Evolutionary conservation across 2,888 invertebrate genomes (phyloP), one percentile per base, ranked within the genome.

Genomic region (Eudasyphora cyanicolor): DNA sequence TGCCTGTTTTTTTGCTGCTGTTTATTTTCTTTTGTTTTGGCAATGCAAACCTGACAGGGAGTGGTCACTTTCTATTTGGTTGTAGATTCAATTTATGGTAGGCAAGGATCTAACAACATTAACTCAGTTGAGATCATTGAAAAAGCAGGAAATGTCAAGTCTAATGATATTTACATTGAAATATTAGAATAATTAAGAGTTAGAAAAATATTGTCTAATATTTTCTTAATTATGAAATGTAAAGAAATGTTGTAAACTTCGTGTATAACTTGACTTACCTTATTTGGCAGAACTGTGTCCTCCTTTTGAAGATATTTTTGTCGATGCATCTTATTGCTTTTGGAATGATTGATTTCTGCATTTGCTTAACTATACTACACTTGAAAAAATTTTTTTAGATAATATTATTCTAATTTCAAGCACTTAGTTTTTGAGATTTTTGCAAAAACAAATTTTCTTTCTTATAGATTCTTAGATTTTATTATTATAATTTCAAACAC

Each of bases 1-100:
- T 81, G 54, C 19, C 32, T 54, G n/a, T n/a, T n/a, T n/a, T 71
- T 67, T 19, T 14, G 8, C 24, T 21, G 7, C 54, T 81, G 51
- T 19, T 67, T n/a, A 49, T 62, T 38, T 64, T 64, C 45, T 27
- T 54, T 32, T 35, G 7, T 24, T 57, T 21, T 12, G 45, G 51
- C 51, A 51, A 27, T 62, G 57, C 42, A 45, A 29, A 42, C 60
- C 45, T 60, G 57, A 17, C n/a, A 8, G 12, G 2, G 12, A 29
- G 57, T 70, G 32, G 12, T 0, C 3, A 12, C 51, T 24, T 60
- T n/a, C n/a, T n/a, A 57, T 75, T 73, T 57, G 1, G 27, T 24
- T 38, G 6, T 27, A n/a, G 12, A 45, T 6, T 32, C 32, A 45
- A 45, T 70, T 27, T 62, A n/a, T 38, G 12, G 12, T 3, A 45